Conservation (phyloP, 2,113 vertebrate genomes). For the Myxocyprinus asiaticus region DNA sequence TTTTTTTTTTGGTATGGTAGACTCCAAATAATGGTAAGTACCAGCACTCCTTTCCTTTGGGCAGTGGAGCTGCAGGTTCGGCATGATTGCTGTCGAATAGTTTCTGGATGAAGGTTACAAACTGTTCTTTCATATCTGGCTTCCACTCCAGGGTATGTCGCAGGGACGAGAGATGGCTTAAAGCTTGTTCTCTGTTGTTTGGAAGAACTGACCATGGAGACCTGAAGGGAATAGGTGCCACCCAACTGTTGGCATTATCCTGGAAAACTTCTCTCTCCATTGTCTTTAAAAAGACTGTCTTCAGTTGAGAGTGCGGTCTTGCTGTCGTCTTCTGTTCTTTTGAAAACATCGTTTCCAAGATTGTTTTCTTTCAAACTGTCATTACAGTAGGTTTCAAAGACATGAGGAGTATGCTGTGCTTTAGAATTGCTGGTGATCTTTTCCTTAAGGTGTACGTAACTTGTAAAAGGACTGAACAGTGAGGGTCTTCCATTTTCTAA, state of each 20-base stretch:
- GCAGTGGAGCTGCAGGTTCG: no score
- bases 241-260: slow-evolving; percentile 25
- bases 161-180: slow-evolving; percentile 10
- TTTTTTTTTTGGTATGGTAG: no score
- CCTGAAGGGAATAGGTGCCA: slow-evolving; percentile 25
- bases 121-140: slow-evolving; percentile 28
- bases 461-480: background rate
- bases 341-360: background rate
- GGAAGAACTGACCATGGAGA: background rate
- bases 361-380: background rate
- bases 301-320: background rate
- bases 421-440: background rate
- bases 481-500: slow-evolving; percentile 8
- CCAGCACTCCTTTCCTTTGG: no score
- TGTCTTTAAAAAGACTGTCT: slow-evolving; percentile 2
- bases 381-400: background rate
- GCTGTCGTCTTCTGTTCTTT: background rate
- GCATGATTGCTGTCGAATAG: background rate
- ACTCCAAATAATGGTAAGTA: no score
- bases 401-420: background rate
- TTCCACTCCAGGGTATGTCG: background rate
- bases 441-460: slow-evolving; percentile 12
- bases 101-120: slow-evolving; percentile 9
- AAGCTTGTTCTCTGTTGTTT: slow-evolving; percentile 25
- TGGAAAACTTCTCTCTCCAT: slow-evolving; percentile 20